Conservation (phyloP, 2,113 vertebrate species). For the Heterocephalus glaber region DNA sequence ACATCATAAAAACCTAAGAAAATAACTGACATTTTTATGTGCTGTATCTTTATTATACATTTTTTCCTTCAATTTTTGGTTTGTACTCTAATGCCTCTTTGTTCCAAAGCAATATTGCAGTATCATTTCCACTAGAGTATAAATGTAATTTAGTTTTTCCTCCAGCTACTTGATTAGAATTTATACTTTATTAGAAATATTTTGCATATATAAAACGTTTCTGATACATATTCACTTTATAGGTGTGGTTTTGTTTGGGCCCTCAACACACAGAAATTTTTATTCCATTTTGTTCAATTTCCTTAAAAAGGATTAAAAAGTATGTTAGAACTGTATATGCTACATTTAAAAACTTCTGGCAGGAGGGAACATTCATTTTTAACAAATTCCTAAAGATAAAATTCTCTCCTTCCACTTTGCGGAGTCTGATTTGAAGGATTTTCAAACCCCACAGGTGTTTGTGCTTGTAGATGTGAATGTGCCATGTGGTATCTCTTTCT, state of each 20-base stretch:
- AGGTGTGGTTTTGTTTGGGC: neutral
- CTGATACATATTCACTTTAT: neutral
- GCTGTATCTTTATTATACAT: neutral
- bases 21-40: neutral
- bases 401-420: neutral
- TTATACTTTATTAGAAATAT: constrained; percentile 13
- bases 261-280: neutral
- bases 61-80: neutral
- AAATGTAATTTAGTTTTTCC: neutral
- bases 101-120: neutral
- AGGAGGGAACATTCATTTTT: neutral
- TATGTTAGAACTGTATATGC: neutral
- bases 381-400: neutral
- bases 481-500: neutral
- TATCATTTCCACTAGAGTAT: neutral
- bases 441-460: neutral
- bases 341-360: neutral
- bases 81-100: neutral
- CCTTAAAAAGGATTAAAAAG: neutral
- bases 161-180: neutral
- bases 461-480: neutral
- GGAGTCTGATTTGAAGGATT: neutral
- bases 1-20: constrained; percentile 8
- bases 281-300: neutral
- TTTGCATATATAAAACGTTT: neutral